A percentile compares a stretch with the other conserved stretches of the same genome.
phyloP scores from a whole-genome alignment of 2,113 vertebrate genomes.

The Mandrillus leucophaeus region DNA sequence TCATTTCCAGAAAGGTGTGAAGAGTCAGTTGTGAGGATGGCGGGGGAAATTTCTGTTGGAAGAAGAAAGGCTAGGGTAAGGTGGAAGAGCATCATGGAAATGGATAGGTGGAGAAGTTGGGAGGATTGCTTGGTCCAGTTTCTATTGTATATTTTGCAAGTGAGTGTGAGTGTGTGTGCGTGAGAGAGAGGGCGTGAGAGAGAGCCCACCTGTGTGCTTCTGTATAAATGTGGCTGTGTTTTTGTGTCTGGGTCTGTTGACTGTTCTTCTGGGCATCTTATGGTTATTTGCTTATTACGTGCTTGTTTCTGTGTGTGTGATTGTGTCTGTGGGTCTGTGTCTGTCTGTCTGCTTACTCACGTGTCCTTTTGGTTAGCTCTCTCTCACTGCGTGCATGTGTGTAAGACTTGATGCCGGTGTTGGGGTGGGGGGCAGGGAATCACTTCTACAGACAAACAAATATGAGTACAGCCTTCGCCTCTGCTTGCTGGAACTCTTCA shows the following conservation, averaged over 20 bases:
- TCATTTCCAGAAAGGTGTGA: neutral
- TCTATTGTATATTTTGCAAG: neutral
- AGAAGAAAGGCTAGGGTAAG: neutral
- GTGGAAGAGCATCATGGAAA: no score
- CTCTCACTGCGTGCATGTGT: accelerated
- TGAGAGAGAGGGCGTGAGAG: neutral
- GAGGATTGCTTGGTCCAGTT: neutral
- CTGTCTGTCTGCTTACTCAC: neutral
- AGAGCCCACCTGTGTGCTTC: neutral
- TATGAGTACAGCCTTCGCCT: neutral
- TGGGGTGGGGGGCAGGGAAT: accelerated
- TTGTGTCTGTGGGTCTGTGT: neutral
- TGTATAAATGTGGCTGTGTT: accelerated
- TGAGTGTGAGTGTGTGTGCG: neutral
- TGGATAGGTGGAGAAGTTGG: accelerated
- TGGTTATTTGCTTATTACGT: neutral
- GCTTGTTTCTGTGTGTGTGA: neutral
- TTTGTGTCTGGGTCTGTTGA: neutral
- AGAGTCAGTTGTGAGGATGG: neutral
- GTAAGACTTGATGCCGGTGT: accelerated
- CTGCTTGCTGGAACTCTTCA: neutral
- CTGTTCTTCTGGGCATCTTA: accelerated
- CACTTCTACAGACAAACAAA: neutral
- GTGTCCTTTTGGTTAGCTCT: neutral
- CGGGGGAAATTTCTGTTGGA: neutral